Conservation (phyloP, 2,797 vertebrate genomes). For the Argentina silus region DNA sequence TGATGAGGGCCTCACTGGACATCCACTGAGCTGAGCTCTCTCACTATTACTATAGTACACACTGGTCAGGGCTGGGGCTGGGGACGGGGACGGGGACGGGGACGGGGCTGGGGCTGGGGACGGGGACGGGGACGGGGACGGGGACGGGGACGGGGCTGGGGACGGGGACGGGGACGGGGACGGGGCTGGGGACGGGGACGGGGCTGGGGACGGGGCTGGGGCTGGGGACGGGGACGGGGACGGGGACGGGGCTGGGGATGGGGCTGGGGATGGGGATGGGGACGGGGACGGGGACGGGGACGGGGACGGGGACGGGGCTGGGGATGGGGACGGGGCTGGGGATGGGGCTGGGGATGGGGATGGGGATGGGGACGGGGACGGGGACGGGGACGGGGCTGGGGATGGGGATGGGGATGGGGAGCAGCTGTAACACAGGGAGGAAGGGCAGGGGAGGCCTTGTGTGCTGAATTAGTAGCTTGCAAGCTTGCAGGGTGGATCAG, state of each 20-base stretch:
- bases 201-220: not conserved
- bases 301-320: too few species aligned
- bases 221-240: not conserved
- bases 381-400: too few species aligned
- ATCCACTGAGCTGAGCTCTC: conserved; percentile 61
- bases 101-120: not conserved
- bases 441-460: conserved; percentile 40
- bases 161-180: not conserved
- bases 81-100: not conserved
- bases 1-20: conserved; percentile 73
- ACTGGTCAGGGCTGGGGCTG: conserved; percentile 27
- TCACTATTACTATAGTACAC: conserved; percentile 22
- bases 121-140: too few species aligned
- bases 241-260: rapidly evolving
- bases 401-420: conserved; percentile 1
- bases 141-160: not conserved
- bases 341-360: too few species aligned
- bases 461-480: conserved; percentile 55
- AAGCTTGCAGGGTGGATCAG: conserved; percentile 53
- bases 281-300: too few species aligned
- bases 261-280: too few species aligned
- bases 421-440: conserved; percentile 55
- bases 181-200: not conserved
- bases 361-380: too few species aligned
- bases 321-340: too few species aligned